Evolutionary conservation across 2,113 vertebrate species (phyloP).

Genomic region (Papio anubis): DNA sequence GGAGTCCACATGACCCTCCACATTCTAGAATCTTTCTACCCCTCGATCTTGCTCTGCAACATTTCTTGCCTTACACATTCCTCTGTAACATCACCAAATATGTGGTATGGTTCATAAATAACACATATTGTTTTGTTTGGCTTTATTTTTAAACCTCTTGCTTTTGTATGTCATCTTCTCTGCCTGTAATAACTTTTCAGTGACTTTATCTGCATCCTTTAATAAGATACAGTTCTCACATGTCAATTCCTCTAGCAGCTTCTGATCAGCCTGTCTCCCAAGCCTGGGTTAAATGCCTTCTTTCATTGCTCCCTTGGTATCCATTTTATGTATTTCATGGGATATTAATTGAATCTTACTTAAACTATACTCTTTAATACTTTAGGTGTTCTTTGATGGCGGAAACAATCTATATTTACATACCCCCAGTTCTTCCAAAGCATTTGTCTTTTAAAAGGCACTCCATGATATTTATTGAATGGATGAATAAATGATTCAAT

Average conservation of each 20-base stretch:
- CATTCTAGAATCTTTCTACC: neutral
- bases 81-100: neutral
- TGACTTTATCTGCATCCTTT: neutral
- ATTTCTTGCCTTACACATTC: neutral
- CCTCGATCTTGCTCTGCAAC: neutral
- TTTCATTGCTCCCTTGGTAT: neutral
- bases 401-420: neutral
- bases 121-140: neutral
- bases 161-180: neutral
- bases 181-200: neutral
- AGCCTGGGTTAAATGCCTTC: neutral
- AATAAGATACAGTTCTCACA: neutral
- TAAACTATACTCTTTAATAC: neutral
- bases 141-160: neutral
- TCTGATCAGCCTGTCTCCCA: neutral
- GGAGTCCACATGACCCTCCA: neutral
- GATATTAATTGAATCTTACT: neutral
- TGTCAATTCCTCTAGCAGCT: neutral
- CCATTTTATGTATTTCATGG: neutral
- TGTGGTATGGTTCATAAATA: neutral
- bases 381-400: neutral
- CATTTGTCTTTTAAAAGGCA: conserved; percentile 41
- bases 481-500: conserved; percentile 32
- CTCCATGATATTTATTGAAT: conserved; percentile 40
- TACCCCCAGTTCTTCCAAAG: neutral